These are phyloP conservation scores for Calidris pygmaea DNA, from an alignment of 2,113 vertebrate species.

Conservation along the genomic window DNA sequence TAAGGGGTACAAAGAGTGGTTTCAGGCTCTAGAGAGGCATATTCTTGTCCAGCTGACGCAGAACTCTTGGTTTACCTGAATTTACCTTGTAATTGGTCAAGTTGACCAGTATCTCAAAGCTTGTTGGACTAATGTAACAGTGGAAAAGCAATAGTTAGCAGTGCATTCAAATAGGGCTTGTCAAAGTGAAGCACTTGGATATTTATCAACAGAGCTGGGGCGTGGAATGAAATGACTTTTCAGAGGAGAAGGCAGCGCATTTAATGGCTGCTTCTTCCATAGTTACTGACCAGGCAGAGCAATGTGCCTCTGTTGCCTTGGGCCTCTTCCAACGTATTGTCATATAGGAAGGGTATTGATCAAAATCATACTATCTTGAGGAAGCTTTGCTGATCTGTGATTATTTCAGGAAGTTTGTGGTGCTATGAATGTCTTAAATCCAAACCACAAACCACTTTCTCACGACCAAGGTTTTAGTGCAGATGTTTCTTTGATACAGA, in stretches of 20 bases:
- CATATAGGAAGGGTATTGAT: not conserved
- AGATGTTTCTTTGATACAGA: not conserved
- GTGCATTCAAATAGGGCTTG: no score
- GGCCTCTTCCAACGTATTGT: not conserved
- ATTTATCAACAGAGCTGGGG: not conserved
- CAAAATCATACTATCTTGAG: not conserved
- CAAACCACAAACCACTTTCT: slow-evolving; percentile 47
- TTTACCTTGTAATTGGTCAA: not conserved
- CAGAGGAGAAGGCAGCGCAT: not conserved
- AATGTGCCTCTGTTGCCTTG: not conserved
- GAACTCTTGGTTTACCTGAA: not conserved
- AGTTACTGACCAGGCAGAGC: not conserved
- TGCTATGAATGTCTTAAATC: not conserved
- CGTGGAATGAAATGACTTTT: not conserved
- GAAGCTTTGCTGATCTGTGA: slow-evolving; percentile 4
- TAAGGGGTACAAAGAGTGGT: not conserved
- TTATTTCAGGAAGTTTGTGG: slow-evolving; percentile 42
- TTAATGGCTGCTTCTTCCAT: not conserved
- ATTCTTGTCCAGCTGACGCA: not conserved
- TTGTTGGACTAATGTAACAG: not conserved
- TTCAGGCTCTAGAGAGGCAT: not conserved
- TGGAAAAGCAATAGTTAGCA: not conserved
- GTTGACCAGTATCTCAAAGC: not conserved
- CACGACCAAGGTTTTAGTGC: not conserved
- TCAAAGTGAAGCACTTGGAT: not conserved